These are phyloP conservation scores for Drosophila ficusphila DNA, from an alignment of 1,140 invertebrate species.

Conservation along the genomic window DNA sequence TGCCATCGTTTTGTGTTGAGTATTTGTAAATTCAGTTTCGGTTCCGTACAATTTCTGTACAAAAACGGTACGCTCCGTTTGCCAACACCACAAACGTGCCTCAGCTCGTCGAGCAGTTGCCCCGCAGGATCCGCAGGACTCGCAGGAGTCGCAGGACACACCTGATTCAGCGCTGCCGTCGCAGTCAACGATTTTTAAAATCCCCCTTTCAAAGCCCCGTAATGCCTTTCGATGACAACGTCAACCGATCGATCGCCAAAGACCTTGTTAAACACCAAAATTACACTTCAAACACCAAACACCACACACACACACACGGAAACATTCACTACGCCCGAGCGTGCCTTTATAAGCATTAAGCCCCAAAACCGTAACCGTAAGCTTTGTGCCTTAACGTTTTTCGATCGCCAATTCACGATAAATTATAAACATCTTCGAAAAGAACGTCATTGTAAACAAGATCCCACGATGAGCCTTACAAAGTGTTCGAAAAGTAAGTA, in stretches of 20 bases:
- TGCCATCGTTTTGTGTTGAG: conserved; percentile 47
- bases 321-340: conserved; percentile 51
- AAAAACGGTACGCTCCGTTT: conserved; percentile 72
- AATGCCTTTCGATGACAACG: conserved; percentile 58
- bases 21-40: conserved; percentile 60
- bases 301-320: conserved; percentile 35
- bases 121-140: conserved; percentile 24
- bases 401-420: conserved; percentile 31
- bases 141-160: conserved; percentile 16
- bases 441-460: conserved; percentile 31
- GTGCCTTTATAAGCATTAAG: conserved; percentile 66
- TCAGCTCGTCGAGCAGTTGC: conserved; percentile 73
- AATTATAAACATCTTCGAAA: conserved; percentile 8
- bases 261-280: conserved; percentile 18
- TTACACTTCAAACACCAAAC: conserved; percentile 14
- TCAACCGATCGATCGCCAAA: conserved; percentile 21
- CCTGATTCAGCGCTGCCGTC: conserved; percentile 60
- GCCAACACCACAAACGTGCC: conserved; percentile 79
- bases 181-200: conserved; percentile 81
- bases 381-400: conserved; percentile 67
- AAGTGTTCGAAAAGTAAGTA: conserved; percentile 70
- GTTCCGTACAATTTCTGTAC: conserved; percentile 79
- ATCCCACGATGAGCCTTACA: conserved; percentile 42
- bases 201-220: conserved; percentile 56
- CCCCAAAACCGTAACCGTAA: conserved; percentile 34